phyloP scores from a whole-genome alignment of 2,113 vertebrate genomes.

The Tachysurus vachellii region DNA sequence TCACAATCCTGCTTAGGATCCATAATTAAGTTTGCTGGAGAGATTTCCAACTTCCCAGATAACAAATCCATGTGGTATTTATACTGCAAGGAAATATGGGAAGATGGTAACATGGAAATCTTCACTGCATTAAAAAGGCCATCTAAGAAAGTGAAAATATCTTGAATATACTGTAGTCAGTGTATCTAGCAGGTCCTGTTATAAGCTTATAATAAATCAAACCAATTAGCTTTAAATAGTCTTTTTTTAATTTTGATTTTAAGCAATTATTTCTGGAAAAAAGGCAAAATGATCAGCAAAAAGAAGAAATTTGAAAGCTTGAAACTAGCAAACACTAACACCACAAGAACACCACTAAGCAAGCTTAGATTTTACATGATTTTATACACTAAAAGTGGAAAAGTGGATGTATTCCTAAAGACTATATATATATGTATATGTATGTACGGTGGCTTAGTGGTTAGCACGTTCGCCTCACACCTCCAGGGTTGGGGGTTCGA shows the following conservation, averaged over 20 bases:
- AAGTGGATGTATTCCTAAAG: too few species aligned
- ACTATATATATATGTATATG: too few species aligned
- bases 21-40: slow-evolving; percentile 67
- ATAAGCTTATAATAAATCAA: background rate
- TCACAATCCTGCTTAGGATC: slow-evolving; percentile 64
- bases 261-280: background rate
- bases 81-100: background rate
- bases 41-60: slow-evolving; percentile 61
- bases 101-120: background rate
- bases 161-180: background rate
- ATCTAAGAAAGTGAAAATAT: background rate
- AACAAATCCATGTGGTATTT: slow-evolving; percentile 27
- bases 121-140: background rate
- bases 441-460: too few species aligned
- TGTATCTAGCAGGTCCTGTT: background rate
- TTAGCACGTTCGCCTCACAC: too few species aligned
- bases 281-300: background rate
- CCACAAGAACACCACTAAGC: background rate
- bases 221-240: background rate
- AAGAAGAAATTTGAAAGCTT: background rate
- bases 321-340: background rate
- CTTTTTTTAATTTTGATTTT: background rate
- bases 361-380: too few species aligned
- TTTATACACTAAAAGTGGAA: too few species aligned
- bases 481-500: too few species aligned